Conservation (phyloP, 1,140 invertebrate genomes). For the Drosophila eugracilis region DNA sequence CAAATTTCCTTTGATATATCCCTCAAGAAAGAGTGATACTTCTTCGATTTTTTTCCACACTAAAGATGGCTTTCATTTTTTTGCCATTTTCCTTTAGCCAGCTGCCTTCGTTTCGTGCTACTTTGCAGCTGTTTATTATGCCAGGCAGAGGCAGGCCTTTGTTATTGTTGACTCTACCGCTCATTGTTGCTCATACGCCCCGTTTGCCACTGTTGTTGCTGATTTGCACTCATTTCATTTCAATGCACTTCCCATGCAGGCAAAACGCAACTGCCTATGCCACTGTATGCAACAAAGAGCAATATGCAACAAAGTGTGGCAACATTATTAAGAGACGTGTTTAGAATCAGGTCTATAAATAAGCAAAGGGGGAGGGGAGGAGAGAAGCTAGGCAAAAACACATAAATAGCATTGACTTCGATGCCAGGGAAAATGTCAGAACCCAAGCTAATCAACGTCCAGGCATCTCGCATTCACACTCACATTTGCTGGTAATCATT, state of each 20-base stretch:
- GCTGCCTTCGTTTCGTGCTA: constrained; percentile 53
- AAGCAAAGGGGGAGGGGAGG: too few species aligned
- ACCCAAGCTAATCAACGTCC: constrained; percentile 60
- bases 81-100: constrained; percentile 22
- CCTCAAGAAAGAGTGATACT: constrained; percentile 28
- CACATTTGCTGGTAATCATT: constrained; percentile 68
- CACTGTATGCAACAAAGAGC: constrained; percentile 7
- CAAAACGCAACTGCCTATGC: constrained; percentile 31
- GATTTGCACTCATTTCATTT: constrained; percentile 69
- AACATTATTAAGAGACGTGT: constrained; percentile 58
- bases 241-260: constrained; percentile 42
- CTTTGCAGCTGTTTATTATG: constrained; percentile 64
- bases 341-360: constrained; percentile 78
- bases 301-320: constrained; percentile 10
- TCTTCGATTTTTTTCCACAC: constrained; percentile 29
- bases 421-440: constrained; percentile 73
- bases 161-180: constrained; percentile 22
- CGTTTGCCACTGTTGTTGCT: constrained; percentile 40
- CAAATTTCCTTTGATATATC: constrained; percentile 4
- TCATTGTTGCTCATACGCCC: constrained; percentile 72
- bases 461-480: constrained; percentile 42
- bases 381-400: constrained; percentile 30
- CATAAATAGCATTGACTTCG: constrained; percentile 76
- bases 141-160: constrained; percentile 33
- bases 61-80: constrained; percentile 32